Base-by-base conservation (phyloP, 2,888 invertebrate genomes). In the Ormyrus pomaceus region DNA sequence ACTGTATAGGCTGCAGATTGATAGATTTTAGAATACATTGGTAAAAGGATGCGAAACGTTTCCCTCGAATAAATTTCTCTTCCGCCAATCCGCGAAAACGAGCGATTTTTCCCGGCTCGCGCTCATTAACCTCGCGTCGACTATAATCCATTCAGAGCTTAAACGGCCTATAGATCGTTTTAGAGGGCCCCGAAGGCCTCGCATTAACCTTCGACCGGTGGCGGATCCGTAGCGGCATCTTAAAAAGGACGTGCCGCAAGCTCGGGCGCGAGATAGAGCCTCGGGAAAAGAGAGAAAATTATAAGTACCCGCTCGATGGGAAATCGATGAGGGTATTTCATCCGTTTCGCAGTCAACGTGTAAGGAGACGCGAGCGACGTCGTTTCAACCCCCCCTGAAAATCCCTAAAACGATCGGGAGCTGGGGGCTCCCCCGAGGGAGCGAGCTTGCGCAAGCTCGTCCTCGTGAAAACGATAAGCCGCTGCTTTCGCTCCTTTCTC, bases 321-420 rank as follows among this genome's bases (percentile, higher is more conserved):
- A 88, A 88, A 88, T 88, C 88, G 87, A 88, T 87, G 84, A 85
- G 34, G 58, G 86, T 86, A 86, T 87, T 88, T 86, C 86, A 86
- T 87, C 86, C 86, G 85, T 86, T 88, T 86, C 83, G 71, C 83
- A 84, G 84, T 82, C 72, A 73, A 75, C 78, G 51, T 73, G 77
- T 68, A 78, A 73, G 81, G 46, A 79, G 82, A 80, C 66, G 53
- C 10, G 58, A 51, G 70, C 80, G 64, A 61, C 59, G 66, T 66
- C 75, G 75, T 71, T 66, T 34, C 79, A 19, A 1, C 53, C 66
- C 74, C 2, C 34, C 34, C 34, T 34, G 34, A 70, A 86, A 86
- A 86, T 86, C 85, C 86, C 83, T 83, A 84, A 84, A 86, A 85
- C 84, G 86, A 83, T 86, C 83, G 82, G 34, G 34, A 34, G 34